Evolutionary conservation across 2,797 vertebrate genomes (phyloP).

Genomic region (Cossypha heuglini): DNA sequence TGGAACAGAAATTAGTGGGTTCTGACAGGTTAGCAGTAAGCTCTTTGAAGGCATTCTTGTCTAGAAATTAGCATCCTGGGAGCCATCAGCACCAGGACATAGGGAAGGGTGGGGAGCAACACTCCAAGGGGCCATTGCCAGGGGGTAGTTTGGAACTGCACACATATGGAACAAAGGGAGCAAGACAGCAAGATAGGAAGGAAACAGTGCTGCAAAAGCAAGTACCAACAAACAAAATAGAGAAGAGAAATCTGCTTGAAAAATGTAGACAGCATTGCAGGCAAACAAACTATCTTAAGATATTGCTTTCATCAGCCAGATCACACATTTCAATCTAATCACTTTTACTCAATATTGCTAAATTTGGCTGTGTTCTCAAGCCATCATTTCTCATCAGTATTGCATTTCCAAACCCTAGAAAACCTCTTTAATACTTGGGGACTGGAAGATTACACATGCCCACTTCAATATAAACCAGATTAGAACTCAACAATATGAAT

Average conservation of each 20-base stretch:
- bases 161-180: background rate
- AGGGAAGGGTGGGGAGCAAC: background rate
- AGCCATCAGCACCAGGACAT: background rate
- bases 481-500: background rate
- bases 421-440: background rate
- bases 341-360: background rate
- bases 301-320: background rate
- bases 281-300: background rate
- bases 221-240: background rate
- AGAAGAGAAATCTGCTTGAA: background rate
- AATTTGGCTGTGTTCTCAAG: background rate
- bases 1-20: background rate
- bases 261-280: background rate
- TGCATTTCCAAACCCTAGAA: background rate
- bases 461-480: background rate
- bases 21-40: background rate
- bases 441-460: background rate
- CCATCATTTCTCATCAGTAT: background rate
- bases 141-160: background rate
- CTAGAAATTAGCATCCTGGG: background rate
- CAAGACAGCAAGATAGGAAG: fast-evolving
- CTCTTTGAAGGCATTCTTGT: background rate
- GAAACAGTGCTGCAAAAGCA: background rate
- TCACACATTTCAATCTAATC: background rate
- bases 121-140: background rate